Percentiles rank a stretch among this genome's conserved stretches.
phyloP scores from a whole-genome alignment of 1,140 invertebrate species.

The Psilanteris sp. region DNA sequence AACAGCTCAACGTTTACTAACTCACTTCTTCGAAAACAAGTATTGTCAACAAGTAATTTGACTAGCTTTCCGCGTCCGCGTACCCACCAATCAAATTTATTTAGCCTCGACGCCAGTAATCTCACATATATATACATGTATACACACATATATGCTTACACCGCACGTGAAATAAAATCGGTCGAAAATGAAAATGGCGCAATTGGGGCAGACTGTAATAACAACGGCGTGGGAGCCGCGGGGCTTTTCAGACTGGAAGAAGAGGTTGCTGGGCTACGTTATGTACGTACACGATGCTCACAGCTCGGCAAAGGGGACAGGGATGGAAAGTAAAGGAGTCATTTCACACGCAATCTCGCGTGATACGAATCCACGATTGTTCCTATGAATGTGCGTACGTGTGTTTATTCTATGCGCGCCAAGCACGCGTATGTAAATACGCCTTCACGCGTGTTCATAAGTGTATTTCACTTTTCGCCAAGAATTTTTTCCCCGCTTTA shows the following conservation, averaged over 20 bases:
- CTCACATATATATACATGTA: no score
- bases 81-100: no score
- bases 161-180: slow-evolving; percentile 46
- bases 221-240: slow-evolving; percentile 53
- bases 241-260: slow-evolving; percentile 56
- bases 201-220: slow-evolving; percentile 54
- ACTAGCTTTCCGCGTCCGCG: no score
- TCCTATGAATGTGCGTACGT: slow-evolving; percentile 51
- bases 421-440: slow-evolving; percentile 41
- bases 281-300: slow-evolving; percentile 42
- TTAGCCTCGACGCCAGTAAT: no score
- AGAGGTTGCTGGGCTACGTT: slow-evolving; percentile 51
- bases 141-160: no score
- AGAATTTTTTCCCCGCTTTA: no score
- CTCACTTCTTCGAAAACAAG: no score
- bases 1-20: no score
- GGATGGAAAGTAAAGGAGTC: slow-evolving; percentile 42
- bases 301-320: slow-evolving; percentile 30
- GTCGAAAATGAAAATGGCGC: slow-evolving; percentile 53
- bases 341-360: slow-evolving; percentile 61
- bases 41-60: no score
- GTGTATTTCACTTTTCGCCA: slow-evolving; percentile 2
- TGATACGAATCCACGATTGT: slow-evolving; percentile 47
- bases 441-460: background rate
- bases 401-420: slow-evolving; percentile 21